Percentiles rank a stretch among this genome's conserved stretches.
phyloP scores from a whole-genome alignment of 1,140 invertebrate species.

The Atta cephalotes region DNA sequence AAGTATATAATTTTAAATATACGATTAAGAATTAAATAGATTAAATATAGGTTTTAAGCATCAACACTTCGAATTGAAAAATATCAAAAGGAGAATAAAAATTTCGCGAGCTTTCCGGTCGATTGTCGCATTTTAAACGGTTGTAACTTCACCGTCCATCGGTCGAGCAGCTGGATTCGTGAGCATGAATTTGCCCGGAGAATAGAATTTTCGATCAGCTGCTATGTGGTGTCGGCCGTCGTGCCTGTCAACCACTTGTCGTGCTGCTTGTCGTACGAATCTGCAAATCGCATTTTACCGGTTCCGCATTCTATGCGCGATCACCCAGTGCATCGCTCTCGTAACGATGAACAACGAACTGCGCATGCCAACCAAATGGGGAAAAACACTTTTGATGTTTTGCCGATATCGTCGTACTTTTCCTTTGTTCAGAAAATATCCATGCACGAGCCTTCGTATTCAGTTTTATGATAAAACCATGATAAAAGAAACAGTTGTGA shows the following conservation, averaged over 20 bases:
- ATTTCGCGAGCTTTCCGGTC: constrained; percentile 5
- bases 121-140: constrained; percentile 17
- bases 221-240: constrained; percentile 51
- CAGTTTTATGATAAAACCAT: constrained; percentile 23
- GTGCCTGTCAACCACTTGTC: constrained; percentile 68
- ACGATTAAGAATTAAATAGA: background rate
- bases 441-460: background rate
- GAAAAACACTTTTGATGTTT: constrained; percentile 56
- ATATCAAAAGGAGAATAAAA: constrained; percentile 19
- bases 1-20: background rate
- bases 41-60: background rate
- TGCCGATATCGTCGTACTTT: constrained; percentile 29
- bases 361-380: background rate
- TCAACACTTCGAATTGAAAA: background rate
- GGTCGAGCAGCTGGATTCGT: constrained; percentile 10
- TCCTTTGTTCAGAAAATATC: constrained; percentile 15
- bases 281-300: constrained; percentile 60
- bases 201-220: constrained; percentile 72
- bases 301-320: constrained; percentile 45
- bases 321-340: constrained; percentile 52
- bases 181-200: constrained; percentile 47
- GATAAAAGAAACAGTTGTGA: background rate
- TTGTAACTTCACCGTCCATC: constrained; percentile 14
- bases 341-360: constrained; percentile 47
- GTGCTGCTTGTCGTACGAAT: constrained; percentile 63